phyloP scores from a whole-genome alignment of 2,888 invertebrate species.

The Julus scanicus region DNA sequence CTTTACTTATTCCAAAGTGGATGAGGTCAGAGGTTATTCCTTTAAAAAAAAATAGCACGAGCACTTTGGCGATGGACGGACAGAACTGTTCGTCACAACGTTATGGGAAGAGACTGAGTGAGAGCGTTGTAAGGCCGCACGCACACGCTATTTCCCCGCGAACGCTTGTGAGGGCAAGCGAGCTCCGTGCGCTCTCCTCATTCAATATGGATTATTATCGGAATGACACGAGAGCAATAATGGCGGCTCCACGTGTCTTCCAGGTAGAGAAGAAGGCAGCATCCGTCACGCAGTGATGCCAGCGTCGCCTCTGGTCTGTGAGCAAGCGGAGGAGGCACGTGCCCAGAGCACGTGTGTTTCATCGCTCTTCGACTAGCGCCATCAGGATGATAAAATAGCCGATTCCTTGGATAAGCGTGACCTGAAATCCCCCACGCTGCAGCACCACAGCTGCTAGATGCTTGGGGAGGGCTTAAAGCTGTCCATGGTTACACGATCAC shows the following conservation, averaged over 20 bases:
- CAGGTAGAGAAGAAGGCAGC: slow-evolving; percentile 7
- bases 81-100: not conserved
- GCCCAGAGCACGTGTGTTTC: not conserved
- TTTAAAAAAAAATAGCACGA: not conserved
- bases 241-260: slow-evolving; percentile 38
- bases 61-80: not conserved
- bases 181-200: not conserved
- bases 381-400: too few species aligned
- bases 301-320: not conserved
- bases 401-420: not conserved
- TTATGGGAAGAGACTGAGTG: not conserved
- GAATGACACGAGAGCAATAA: slow-evolving; percentile 36
- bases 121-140: slow-evolving; percentile 8
- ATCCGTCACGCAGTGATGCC: not conserved
- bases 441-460: too few species aligned
- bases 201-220: slow-evolving; percentile 39
- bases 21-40: not conserved
- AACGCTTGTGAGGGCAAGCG: slow-evolving; percentile 2
- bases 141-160: not conserved
- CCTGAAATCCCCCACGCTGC: not conserved
- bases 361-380: not conserved
- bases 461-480: too few species aligned
- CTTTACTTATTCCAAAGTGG: not conserved
- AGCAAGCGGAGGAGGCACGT: not conserved
- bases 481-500: too few species aligned